Conservation (phyloP, 2,888 invertebrate species). For the Caenorhabditis afra region DNA sequence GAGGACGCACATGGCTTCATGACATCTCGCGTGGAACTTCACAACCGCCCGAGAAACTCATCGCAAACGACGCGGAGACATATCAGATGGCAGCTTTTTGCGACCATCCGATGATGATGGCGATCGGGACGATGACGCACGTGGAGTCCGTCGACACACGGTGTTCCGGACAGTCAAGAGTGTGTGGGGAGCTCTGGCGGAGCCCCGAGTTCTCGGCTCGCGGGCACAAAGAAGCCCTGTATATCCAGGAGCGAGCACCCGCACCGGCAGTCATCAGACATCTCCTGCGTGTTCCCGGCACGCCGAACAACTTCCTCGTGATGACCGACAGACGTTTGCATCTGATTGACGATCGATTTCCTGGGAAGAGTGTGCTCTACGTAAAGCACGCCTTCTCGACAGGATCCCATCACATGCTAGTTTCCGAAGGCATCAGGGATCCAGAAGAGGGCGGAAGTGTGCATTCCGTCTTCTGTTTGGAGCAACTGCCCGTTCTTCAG, state of each 20-base stretch:
- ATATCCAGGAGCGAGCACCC: conserved; percentile 26
- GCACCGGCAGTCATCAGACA: conserved; percentile 27
- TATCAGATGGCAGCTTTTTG: conserved; percentile 27
- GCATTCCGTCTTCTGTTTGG: conserved; percentile 31
- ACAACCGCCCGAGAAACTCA: conserved; percentile 1
- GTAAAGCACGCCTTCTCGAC: conserved; percentile 51
- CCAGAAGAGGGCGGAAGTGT: too few relatives aligned
- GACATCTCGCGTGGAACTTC: not conserved
- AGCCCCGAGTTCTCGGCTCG: conserved; percentile 19
- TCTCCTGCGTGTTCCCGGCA: conserved; percentile 26
- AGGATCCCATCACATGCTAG: conserved; percentile 44
- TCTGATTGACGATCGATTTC: conserved; percentile 68
- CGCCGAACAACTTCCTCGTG: conserved; percentile 43
- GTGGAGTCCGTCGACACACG: conserved; percentile 34
- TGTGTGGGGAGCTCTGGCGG: conserved; percentile 19
- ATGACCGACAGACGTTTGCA: conserved; percentile 56
- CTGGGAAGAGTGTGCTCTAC: conserved; percentile 42
- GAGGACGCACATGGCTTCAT: conserved; percentile 44
- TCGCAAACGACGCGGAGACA: conserved; percentile 14
- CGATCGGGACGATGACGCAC: conserved; percentile 16
- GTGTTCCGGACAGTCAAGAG: not conserved
- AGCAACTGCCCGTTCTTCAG: conserved; percentile 25
- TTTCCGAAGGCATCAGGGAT: not conserved
- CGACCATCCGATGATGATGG: conserved; percentile 45
- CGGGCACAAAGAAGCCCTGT: conserved; percentile 17